Percentiles rank a stretch among this genome's conserved stretches.
Conservation (phyloP, 2,888 invertebrate genomes). For the Sinelater perroti region DNA sequence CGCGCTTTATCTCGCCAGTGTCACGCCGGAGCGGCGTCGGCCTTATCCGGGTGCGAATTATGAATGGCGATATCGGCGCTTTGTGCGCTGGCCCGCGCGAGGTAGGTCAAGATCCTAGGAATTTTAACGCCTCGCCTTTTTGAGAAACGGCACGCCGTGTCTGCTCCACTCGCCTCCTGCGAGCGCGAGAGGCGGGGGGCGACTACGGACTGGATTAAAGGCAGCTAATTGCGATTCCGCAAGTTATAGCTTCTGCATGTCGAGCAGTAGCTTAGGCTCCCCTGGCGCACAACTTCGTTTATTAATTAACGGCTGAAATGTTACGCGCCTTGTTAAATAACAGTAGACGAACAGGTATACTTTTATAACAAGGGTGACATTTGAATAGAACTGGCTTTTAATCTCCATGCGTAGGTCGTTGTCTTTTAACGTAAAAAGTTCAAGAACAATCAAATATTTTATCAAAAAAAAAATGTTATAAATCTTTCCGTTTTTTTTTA, state of each 20-base stretch:
- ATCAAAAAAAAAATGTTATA: no score
- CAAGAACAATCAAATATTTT: no score
- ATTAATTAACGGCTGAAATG: no score
- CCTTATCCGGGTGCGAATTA: constrained; percentile 5
- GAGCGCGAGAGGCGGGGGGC: constrained; percentile 3
- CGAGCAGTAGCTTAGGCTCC: no score
- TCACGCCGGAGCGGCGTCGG: not conserved
- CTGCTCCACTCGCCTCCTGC: constrained; percentile 4
- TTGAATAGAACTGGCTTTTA: no score
- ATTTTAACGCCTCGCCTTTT: constrained; percentile 30
- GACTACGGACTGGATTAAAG: constrained; percentile 8
- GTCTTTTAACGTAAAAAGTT: no score
- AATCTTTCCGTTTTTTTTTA: no score
- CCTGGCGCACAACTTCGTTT: no score
- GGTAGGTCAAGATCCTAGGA: constrained; percentile 27
- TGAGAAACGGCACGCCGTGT: constrained; percentile 22
- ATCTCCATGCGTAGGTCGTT: no score
- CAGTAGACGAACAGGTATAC: no score
- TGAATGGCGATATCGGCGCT: constrained; percentile 1
- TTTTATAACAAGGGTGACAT: no score
- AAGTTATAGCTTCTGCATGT: constrained; percentile 5
- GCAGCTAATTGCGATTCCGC: constrained; percentile 12
- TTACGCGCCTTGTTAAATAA: no score
- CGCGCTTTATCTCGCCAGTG: constrained; percentile 5
- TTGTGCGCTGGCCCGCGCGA: constrained; percentile 7